Conservation (phyloP, 1,140 invertebrate species). For the Zelostemma sp. region DNA sequence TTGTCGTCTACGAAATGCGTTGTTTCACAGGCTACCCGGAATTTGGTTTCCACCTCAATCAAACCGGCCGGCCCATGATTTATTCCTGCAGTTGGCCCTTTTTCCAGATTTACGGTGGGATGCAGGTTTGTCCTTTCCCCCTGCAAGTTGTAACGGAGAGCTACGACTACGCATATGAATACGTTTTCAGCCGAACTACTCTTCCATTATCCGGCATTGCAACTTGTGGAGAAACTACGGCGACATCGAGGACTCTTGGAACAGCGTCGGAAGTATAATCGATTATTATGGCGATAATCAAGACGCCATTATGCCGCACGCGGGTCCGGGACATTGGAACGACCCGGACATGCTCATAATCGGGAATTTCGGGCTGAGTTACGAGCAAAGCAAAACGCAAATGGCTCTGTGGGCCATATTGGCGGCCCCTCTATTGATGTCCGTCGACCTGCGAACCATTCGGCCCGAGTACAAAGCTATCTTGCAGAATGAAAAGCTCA, state of each 20-base stretch:
- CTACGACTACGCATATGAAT: background rate
- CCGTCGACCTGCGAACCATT: conserved; percentile 93
- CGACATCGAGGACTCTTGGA: conserved; percentile 96
- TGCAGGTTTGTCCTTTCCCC: conserved; percentile 78
- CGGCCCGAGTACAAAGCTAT: conserved; percentile 92
- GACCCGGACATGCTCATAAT: conserved; percentile 98
- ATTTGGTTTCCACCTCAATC: conserved; percentile 89
- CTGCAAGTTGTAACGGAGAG: too few species aligned
- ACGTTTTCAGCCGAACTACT: conserved; percentile 84
- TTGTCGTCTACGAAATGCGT: too few species aligned
- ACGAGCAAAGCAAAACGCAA: conserved; percentile 96
- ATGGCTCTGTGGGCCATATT: conserved; percentile 99
- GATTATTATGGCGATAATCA: conserved; percentile 96
- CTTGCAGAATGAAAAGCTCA: conserved; percentile 93
- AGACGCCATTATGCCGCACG: conserved; percentile 88
- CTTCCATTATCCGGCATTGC: conserved; percentile 87
- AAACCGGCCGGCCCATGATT: conserved; percentile 91
- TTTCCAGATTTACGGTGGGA: conserved; percentile 90
- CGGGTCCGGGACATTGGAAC: conserved; percentile 97
- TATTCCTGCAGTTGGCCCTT: conserved; percentile 99
- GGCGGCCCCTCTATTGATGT: conserved; percentile 96
- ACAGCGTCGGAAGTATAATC: conserved; percentile 91
- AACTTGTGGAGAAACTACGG: conserved; percentile 98
- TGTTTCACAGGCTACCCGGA: conserved; percentile 83
- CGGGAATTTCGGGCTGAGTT: conserved; percentile 96